Base-by-base conservation (phyloP, 2,113 vertebrate species). In the Ictidomys tridecemlineatus region DNA sequence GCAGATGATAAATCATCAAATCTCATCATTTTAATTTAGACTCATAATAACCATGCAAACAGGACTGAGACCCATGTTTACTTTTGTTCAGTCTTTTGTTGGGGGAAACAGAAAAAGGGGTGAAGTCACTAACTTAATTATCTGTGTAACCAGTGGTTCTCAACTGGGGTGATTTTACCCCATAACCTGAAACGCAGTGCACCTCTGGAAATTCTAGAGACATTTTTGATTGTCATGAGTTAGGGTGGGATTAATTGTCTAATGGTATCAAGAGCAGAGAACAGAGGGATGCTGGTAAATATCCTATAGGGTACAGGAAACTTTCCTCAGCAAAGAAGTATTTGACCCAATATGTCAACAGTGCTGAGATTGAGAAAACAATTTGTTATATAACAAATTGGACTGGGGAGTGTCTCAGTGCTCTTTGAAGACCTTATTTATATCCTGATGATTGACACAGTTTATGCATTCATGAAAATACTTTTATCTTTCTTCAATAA, bases 381-480 rank as follows among this genome's bases (percentile, higher is more conserved):
- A 22, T 18, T 56, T 58, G 56, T 87, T 63, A 10, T 32, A 4
- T 79, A 82, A 94, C 10, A 48, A 28, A 63, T 24, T 77, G n/a
- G 17, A 39, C 26, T 51, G 26, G 28, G 28, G 6, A 63, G 6
- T 8, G 76, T 26, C 89, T 77, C 16, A 26, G 63, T 88, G 34
- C 17, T 69, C 74, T 92, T 89, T 78, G 1, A 91, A 94, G 37
- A 28, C 22, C 9, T 42, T 84, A 56, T n/a, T 89, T 88, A 18
- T 76, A 96, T 63, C 1, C 24, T 95, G 24, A 70, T 0, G 53
- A 67, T 32, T 73, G 30, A 30, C 86, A 56, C 56, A 63, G 76
- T 96, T 82, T 32, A 78, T 78, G 20, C 95, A 82, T 93, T 95
- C 14, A 22, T 96, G 70, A 86, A 95, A 89, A 80, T 5, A 87